phyloP scores from a whole-genome alignment of 2,888 invertebrate genomes.

The Eupithecia dodoneata region DNA sequence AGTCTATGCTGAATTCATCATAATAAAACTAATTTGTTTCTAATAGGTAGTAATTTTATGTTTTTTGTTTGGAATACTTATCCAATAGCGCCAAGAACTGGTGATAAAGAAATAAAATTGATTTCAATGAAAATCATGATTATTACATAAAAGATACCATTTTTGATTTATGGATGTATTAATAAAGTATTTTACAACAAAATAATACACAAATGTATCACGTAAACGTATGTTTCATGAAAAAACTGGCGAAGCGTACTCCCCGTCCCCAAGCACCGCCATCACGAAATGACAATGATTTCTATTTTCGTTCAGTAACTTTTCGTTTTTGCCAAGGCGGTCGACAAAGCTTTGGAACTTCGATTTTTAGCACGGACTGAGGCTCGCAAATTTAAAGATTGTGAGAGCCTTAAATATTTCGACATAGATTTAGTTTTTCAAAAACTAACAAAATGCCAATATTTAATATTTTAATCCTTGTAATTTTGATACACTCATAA shows the following conservation, averaged over 20 bases:
- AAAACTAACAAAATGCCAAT: too few species aligned
- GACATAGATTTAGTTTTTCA: neutral
- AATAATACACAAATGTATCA: slow-evolving; percentile 59
- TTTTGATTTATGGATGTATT: slow-evolving; percentile 41
- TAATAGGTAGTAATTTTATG: slow-evolving; percentile 59
- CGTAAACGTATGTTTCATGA: slow-evolving; percentile 64
- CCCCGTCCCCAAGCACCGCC: slow-evolving; percentile 75
- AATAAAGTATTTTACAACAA: slow-evolving; percentile 47
- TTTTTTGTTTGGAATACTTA: slow-evolving; percentile 60
- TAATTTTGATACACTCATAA: too few species aligned
- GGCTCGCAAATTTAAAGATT: neutral
- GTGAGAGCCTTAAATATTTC: neutral
- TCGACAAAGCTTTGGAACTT: neutral
- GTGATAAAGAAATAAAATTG: slow-evolving; percentile 51
- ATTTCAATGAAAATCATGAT: slow-evolving; percentile 57
- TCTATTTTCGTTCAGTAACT: slow-evolving; percentile 25
- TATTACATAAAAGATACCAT: slow-evolving; percentile 42
- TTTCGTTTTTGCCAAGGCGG: neutral
- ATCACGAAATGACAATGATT: slow-evolving; percentile 69
- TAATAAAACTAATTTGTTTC: slow-evolving; percentile 57
- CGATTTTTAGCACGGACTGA: neutral
- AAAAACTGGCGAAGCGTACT: slow-evolving; percentile 67
- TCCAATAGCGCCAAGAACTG: slow-evolving; percentile 71
- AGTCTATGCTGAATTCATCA: slow-evolving; percentile 33
- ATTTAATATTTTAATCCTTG: neutral